Conservation (phyloP, 2,888 invertebrate species). For the Chaitophorus viminalis region DNA sequence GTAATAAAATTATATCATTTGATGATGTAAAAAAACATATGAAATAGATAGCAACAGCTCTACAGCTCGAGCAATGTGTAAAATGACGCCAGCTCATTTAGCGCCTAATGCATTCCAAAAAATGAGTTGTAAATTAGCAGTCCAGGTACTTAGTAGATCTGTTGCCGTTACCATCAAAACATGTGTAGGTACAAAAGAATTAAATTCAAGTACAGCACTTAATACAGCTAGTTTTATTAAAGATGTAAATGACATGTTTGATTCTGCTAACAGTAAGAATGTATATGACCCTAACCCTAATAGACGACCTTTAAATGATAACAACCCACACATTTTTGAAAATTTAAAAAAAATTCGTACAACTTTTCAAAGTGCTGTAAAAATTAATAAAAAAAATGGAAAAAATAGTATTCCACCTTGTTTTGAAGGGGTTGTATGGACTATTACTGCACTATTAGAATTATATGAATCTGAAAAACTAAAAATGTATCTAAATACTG, state of each 20-base stretch:
- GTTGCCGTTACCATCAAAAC: slow-evolving; percentile 64
- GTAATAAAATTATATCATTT: slow-evolving; percentile 62
- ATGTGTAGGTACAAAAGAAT: slow-evolving; percentile 62
- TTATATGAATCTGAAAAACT: slow-evolving; percentile 64
- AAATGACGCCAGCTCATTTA: slow-evolving; percentile 64
- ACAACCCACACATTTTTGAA: slow-evolving; percentile 63
- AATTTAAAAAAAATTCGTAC: slow-evolving; percentile 63
- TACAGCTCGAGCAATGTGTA: slow-evolving; percentile 64
- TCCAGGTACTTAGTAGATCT: slow-evolving; percentile 65
- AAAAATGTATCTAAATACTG: slow-evolving; percentile 48
- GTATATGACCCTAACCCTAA: slow-evolving; percentile 18
- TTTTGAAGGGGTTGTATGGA: slow-evolving; percentile 64
- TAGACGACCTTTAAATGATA: slow-evolving; percentile 57
- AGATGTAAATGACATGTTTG: slow-evolving; percentile 64
- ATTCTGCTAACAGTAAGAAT: background rate
- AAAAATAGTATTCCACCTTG: slow-evolving; percentile 64
- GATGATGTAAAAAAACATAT: slow-evolving; percentile 63
- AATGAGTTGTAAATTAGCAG: slow-evolving; percentile 64
- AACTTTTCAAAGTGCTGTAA: slow-evolving; percentile 38
- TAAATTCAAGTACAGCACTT: slow-evolving; percentile 57
- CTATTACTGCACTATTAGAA: slow-evolving; percentile 64
- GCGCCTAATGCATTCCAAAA: slow-evolving; percentile 64
- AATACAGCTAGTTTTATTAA: slow-evolving; percentile 64
- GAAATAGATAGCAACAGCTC: slow-evolving; percentile 61
- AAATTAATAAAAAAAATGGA: slow-evolving; percentile 59